A percentile compares a stretch with the other conserved stretches of the same genome.
These are phyloP conservation scores for Drosophila nigrodunni DNA, from an alignment of 1,140 invertebrate species.

Conservation along the genomic window DNA sequence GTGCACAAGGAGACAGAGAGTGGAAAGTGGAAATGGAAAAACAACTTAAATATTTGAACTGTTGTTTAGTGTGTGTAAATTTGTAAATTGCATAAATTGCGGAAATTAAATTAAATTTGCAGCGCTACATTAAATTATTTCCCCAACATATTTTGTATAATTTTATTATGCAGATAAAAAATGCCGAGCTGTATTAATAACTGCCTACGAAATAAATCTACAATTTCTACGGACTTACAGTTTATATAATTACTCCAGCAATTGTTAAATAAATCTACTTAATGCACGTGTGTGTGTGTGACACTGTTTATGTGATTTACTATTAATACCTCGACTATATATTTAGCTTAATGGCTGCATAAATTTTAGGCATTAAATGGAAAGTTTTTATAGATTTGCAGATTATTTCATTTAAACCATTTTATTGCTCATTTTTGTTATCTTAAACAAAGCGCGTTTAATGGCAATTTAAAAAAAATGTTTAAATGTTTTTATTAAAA, in stretches of 20 bases:
- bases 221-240: slow-evolving; percentile 2
- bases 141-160: slow-evolving; percentile 69
- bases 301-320: not conserved
- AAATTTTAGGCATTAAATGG: not conserved
- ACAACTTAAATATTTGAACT: slow-evolving; percentile 25
- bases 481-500: too few relatives aligned
- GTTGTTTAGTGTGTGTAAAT: slow-evolving; percentile 52
- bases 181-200: slow-evolving; percentile 42
- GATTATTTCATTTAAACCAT: not conserved
- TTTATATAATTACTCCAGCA: slow-evolving; percentile 13
- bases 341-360: not conserved
- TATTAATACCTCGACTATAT: not conserved
- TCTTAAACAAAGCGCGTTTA: too few relatives aligned
- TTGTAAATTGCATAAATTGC: slow-evolving; percentile 49
- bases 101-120: slow-evolving; percentile 38
- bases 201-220: slow-evolving; percentile 21
- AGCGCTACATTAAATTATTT: slow-evolving; percentile 62
- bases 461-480: too few relatives aligned
- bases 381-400: not conserved
- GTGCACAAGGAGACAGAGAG: slow-evolving; percentile 28
- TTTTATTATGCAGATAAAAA: slow-evolving; percentile 40
- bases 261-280: slow-evolving; percentile 21
- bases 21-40: not conserved
- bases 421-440: too few relatives aligned
- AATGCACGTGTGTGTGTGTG: not conserved